phyloP scores from a whole-genome alignment of 2,888 invertebrate species.

The Cantharis lateralis region DNA sequence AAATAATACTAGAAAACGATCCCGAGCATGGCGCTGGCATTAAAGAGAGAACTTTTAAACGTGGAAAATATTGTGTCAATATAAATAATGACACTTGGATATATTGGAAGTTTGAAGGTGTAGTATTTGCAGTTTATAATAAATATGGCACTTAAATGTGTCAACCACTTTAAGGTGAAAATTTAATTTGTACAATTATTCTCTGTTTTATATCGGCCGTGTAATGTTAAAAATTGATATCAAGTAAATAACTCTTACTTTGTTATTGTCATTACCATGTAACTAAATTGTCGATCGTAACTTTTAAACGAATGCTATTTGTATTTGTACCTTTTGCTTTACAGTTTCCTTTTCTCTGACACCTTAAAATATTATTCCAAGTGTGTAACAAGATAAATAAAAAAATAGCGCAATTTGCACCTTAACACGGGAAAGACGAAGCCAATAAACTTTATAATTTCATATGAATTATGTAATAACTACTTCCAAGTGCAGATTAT shows the following conservation, averaged over 20 bases:
- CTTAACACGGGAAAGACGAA: neutral
- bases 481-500: neutral
- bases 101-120: neutral
- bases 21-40: neutral
- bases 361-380: neutral
- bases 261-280: neutral
- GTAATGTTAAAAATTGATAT: conserved; percentile 12
- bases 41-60: neutral
- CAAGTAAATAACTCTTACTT: conserved; percentile 11
- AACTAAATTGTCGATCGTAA: neutral
- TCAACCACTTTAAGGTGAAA: conserved; percentile 34
- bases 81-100: neutral
- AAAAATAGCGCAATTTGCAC: neutral
- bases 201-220: conserved; percentile 21
- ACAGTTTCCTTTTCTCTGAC: neutral
- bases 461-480: neutral
- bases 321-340: neutral
- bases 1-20: neutral
- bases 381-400: neutral
- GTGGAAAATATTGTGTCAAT: neutral
- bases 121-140: conserved; percentile 13
- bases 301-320: neutral
- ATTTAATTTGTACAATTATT: conserved; percentile 34
- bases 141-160: conserved; percentile 37
- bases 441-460: neutral